Percentiles rank a stretch among this genome's conserved stretches.
Conservation (phyloP, 2,888 invertebrate species). For the Desoria tigrina region DNA sequence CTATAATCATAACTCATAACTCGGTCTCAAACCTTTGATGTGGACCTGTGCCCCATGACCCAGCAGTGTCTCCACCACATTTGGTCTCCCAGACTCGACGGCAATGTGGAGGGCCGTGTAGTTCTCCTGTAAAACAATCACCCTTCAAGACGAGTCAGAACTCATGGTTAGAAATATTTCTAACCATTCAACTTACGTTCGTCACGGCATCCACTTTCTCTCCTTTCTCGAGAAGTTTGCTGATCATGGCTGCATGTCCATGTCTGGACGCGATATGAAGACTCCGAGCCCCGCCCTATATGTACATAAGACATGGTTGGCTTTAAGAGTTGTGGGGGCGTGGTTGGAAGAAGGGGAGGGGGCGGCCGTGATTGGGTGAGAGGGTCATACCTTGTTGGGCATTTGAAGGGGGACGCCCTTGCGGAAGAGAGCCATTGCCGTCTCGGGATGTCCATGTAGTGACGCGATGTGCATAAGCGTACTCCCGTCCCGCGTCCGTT, state of each 20-base stretch:
- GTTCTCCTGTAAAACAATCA: conserved; percentile 80
- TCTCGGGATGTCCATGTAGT: conserved; percentile 94
- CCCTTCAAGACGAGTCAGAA: not conserved
- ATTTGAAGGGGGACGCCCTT: conserved; percentile 98
- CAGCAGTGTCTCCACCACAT: conserved; percentile 90
- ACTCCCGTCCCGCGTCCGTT: conserved; percentile 95
- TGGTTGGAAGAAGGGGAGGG: no score
- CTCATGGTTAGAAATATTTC: not conserved
- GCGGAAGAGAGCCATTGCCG: conserved; percentile 96
- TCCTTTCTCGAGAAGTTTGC: conserved; percentile 90
- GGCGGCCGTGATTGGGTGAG: no score
- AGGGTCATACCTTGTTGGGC: conserved; percentile 93
- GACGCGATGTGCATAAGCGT: conserved; percentile 99
- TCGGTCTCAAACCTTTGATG: conserved; percentile 79
- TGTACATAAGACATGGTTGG: no score
- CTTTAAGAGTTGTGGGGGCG: no score
- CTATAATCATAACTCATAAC: no score
- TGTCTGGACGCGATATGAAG: conserved; percentile 96
- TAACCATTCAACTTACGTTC: conserved; percentile 68
- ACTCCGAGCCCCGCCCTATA: conserved; percentile 93
- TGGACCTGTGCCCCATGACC: conserved; percentile 98
- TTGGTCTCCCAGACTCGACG: conserved; percentile 89
- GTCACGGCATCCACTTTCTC: conserved; percentile 95
- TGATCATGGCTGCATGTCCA: conserved; percentile 96
- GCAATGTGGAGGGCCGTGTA: conserved; percentile 95